These are phyloP conservation scores for Bolinopsis microptera DNA, from an alignment of 37 sponge, comb jelly and placozoan species.

Conservation along the genomic window DNA sequence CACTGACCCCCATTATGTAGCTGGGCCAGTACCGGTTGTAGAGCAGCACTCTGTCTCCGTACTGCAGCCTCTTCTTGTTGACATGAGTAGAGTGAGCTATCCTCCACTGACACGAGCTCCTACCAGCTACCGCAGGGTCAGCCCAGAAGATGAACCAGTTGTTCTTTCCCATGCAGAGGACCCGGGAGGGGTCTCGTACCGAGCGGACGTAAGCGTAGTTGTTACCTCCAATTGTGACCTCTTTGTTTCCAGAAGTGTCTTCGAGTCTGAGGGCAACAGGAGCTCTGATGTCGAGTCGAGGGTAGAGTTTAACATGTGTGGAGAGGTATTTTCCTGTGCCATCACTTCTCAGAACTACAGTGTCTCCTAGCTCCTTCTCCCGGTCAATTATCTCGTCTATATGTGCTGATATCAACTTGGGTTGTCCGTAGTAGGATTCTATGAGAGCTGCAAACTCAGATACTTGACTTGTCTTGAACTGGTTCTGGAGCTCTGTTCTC, in stretches of 20 bases:
- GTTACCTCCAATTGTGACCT: background rate
- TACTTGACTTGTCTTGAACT: background rate
- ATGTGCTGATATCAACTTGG: background rate
- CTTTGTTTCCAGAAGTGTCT: background rate
- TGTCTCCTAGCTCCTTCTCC: background rate
- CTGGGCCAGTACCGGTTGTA: slow-evolving; percentile 20
- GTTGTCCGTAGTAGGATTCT: background rate
- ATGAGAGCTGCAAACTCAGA: background rate
- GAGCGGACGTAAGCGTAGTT: background rate
- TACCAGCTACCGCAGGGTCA: background rate
- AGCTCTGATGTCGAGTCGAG: background rate
- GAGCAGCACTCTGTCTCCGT: background rate
- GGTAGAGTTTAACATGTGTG: background rate
- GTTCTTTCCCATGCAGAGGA: background rate
- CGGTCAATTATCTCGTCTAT: background rate
- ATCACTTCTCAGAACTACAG: background rate
- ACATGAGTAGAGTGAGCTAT: background rate
- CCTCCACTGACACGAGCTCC: background rate
- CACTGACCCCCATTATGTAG: slow-evolving; percentile 7
- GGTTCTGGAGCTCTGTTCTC: background rate
- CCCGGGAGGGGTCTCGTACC: background rate
- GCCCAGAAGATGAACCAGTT: background rate
- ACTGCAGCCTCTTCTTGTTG: background rate
- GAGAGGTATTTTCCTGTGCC: background rate
- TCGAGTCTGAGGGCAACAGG: background rate